Evolutionary conservation across 2,888 invertebrate genomes (phyloP), one percentile per base, ranked within the genome.

Genomic region (Athalia cordata): DNA sequence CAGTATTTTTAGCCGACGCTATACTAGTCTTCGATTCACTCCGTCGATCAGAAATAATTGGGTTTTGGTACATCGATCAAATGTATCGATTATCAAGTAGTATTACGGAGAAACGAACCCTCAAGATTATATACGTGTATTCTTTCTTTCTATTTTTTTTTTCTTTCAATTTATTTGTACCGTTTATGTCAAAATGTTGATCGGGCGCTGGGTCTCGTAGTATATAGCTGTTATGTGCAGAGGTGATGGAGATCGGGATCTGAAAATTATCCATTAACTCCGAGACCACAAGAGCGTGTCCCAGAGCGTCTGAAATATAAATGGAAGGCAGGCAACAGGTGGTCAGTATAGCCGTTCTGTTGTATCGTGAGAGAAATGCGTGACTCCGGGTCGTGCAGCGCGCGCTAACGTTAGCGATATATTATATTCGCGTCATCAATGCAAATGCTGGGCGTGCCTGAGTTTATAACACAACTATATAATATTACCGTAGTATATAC

Each of bases 241-340:
- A 11, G 47, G 47, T 57, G 13, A 47, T 47, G 15, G 59, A 72
- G 59, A 72, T 45, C 15, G 59, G 29, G 29, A 11, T 65, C 72
- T 72, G 59, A 72, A 59, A 57, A 72, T 72, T 72, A 59, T 59
- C 13, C 43, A 59, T 59, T 72, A 9, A 72, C 59, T 13, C 13
- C 43, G 59, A 59, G 47, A 72, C 57, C 15, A 47, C 57, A 45
- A 59, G 11, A 72, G 57, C 72, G 47, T 72, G 57, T 72, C 72
- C 57, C 72, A 72, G 72, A 64, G 67, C 82, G 83, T 84, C 87
- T 87, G 85, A 89, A 89, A 88, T 89, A 87, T 88, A 88, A 89
- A 89, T 87, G 87, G 86, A 82, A 83, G 85, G 88, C 89, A 89
- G 86, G 88, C 89, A 89, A 89, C 89, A 89, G 89, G 89, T 89